Percentiles rank a stretch among this genome's conserved stretches.
Conservation (phyloP, 1,140 invertebrate species). For the Euura saliciscinereae region DNA sequence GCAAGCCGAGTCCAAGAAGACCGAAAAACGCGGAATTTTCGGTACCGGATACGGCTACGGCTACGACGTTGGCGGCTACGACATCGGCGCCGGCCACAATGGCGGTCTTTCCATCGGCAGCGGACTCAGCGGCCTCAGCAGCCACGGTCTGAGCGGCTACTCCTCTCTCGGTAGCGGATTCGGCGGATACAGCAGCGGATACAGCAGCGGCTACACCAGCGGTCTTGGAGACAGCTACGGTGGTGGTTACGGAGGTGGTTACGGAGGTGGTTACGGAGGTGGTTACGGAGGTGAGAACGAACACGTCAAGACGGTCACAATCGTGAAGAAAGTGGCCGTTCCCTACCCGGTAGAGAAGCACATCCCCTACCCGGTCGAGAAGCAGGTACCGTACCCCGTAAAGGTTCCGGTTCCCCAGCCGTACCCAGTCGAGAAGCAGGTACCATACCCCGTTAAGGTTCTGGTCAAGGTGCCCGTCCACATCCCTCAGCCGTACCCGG, state of each 20-base stretch:
- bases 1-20: constrained; percentile 66
- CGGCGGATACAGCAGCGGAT: constrained; percentile 34
- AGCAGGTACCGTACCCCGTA: constrained; percentile 57
- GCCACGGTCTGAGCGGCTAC: constrained; percentile 28
- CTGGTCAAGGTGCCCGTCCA: constrained; percentile 71
- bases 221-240: constrained; percentile 21
- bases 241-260: constrained; percentile 54
- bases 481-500: constrained; percentile 72
- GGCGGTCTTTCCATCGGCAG: constrained; percentile 37
- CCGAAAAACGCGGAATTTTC: constrained; percentile 67
- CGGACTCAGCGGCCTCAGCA: constrained; percentile 33
- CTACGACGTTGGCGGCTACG: constrained; percentile 64
- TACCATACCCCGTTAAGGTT: constrained; percentile 71
- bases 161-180: constrained; percentile 41
- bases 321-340: constrained; percentile 72
- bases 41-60: constrained; percentile 67
- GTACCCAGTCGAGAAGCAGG: constrained; percentile 71
- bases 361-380: constrained; percentile 66
- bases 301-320: constrained; percentile 73
- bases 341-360: constrained; percentile 69
- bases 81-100: constrained; percentile 58
- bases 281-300: constrained; percentile 64
- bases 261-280: constrained; percentile 44
- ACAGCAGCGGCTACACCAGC: background rate
- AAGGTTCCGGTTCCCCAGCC: constrained; percentile 66